Evolutionary conservation across 2,113 vertebrate species (phyloP).

Genomic region (Neogobius melanostomus): DNA sequence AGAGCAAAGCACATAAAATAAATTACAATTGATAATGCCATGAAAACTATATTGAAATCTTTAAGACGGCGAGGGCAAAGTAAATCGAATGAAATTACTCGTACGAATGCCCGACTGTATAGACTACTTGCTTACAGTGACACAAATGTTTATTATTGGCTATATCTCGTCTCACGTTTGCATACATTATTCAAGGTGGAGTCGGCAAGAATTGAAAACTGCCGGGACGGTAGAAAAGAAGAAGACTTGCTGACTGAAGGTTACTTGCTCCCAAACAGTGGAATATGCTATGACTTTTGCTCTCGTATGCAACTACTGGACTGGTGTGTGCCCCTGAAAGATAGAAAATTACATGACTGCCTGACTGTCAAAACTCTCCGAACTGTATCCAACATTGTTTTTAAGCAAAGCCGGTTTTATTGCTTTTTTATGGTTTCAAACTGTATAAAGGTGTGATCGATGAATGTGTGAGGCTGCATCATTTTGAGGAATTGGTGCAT

Average conservation of each 20-base stretch:
- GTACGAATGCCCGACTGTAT: neutral
- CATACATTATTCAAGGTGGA: conserved; percentile 55
- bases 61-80: neutral
- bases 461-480: no score
- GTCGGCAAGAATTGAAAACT: conserved; percentile 11
- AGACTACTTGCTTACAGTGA: neutral
- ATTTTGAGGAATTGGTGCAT: no score
- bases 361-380: no score
- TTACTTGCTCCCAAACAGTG: neutral
- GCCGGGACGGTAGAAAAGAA: neutral
- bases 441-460: no score
- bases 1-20: conserved; percentile 20
- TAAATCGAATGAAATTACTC: neutral
- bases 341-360: neutral
- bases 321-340: no score
- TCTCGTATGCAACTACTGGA: no score
- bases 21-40: conserved; percentile 20
- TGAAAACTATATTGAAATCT: conserved; percentile 51
- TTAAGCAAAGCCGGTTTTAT: no score
- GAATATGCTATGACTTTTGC: no score
- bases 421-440: no score
- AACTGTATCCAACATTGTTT: no score
- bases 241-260: neutral
- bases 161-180: neutral
- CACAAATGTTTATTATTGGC: neutral